phyloP scores from a whole-genome alignment of 1,140 invertebrate genomes.

The Kradibia gibbosae region DNA sequence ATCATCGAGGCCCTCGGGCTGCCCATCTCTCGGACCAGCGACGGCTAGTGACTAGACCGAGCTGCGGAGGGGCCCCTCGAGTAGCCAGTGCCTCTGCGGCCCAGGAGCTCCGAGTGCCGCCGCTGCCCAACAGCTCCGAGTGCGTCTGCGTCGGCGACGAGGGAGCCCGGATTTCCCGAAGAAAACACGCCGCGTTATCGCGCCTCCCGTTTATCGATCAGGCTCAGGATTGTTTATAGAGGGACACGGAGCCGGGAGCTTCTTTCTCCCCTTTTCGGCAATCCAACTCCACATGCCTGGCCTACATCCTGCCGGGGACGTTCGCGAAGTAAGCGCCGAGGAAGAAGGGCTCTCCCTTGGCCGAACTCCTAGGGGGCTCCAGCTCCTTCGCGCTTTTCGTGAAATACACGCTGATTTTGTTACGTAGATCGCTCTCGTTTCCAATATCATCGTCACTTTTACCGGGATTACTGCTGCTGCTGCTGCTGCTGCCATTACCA shows the following conservation, averaged over 20 bases:
- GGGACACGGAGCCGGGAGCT: neutral
- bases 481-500: too few relatives aligned
- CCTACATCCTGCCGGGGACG: neutral
- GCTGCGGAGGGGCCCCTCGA: too few relatives aligned
- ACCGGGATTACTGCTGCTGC: too few relatives aligned
- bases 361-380: too few relatives aligned
- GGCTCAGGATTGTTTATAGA: conserved; percentile 25
- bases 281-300: neutral
- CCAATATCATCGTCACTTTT: too few relatives aligned
- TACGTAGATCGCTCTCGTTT: neutral
- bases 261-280: neutral
- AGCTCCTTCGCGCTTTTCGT: neutral
- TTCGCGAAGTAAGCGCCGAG: neutral
- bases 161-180: neutral
- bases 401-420: conserved; percentile 7
- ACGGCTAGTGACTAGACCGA: too few relatives aligned
- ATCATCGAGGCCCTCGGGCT: neutral
- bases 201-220: conserved; percentile 35
- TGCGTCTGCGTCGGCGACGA: neutral
- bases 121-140: conserved; percentile 10
- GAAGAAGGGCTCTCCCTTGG: neutral
- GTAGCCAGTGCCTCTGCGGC: too few relatives aligned
- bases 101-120: neutral
- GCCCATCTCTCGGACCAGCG: too few relatives aligned
- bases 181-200: neutral